Evolutionary conservation across 2,797 vertebrate species (phyloP), one percentile per base, ranked within the genome.

Genomic region (Anolis apletophallus): DNA sequence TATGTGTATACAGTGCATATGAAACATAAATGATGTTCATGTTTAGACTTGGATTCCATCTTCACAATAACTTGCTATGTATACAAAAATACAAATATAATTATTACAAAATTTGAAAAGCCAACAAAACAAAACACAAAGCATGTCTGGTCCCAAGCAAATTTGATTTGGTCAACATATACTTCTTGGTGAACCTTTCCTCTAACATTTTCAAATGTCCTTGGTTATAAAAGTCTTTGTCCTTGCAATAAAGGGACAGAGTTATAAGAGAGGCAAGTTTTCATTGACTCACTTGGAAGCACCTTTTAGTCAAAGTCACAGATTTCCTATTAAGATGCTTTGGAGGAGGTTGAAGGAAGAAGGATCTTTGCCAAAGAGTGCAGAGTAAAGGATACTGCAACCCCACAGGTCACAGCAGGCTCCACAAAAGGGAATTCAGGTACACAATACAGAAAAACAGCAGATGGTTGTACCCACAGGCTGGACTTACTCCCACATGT

Each of bases 401-500:
- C 13, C 67, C 57, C 29, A 32, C 50, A 82, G n/a, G 19, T 54
- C 76, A n/a, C 54, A 72, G 77, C 23, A 52, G 29, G n/a, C 7
- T 12, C 67, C 19, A 13, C 68, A n/a, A 67, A 8, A 50, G 26
- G 32, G 57, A 55, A 73, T 83, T 79, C 46, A 69, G 68, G 76
- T 59, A 79, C 69, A 40, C 26, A 79, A 64, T 12, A 8, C 46
- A 73, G 26, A 46, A 34, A 79, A 79, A 84, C 40, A 80, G 57
- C 86, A 87, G 81, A 87, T 80, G 82, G 75, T 8, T 52, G 68
- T 36, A 73, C 1, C 19, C 21, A 46, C 50, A 26, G 34, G 29
- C 64, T 82, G 64, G 64, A 67, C 67, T 26, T 61, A 32, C 21
- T 79, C 52, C 19, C 57, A 79, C 1, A 64, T 32, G 8, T 78